Conservation (phyloP, 2,113 vertebrate genomes). For the Cochlearius cochlearius region DNA sequence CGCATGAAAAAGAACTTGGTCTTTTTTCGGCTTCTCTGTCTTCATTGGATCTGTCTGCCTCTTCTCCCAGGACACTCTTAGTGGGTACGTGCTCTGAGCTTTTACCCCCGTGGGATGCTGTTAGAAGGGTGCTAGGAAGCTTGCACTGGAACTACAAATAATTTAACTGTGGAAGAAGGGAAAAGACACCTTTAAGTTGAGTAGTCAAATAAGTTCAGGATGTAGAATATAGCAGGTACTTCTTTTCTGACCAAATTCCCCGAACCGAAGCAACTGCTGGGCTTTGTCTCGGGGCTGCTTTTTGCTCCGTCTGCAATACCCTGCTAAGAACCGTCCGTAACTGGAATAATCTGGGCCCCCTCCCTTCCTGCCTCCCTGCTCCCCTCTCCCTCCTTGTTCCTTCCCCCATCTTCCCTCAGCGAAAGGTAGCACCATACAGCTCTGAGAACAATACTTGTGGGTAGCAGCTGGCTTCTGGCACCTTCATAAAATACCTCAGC, state of each 20-base stretch:
- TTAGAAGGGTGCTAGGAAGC: neutral
- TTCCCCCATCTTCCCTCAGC: neutral
- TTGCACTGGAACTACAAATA: neutral
- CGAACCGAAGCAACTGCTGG: neutral
- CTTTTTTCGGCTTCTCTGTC: neutral
- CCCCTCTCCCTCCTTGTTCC: neutral
- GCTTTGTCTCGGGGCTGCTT: neutral
- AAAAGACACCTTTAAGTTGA: neutral
- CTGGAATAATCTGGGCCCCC: constrained; percentile 32
- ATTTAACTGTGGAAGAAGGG: neutral
- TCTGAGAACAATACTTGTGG: constrained; percentile 67
- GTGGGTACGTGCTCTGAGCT: neutral
- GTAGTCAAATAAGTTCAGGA: neutral
- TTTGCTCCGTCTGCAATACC: neutral
- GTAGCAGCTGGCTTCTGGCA: constrained; percentile 76
- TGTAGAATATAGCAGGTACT: neutral
- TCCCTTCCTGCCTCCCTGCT: neutral
- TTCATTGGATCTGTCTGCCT: neutral
- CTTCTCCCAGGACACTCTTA: neutral
- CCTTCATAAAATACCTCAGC: constrained; percentile 97
- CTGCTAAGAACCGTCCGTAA: neutral
- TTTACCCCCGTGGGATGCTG: neutral
- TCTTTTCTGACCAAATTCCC: neutral
- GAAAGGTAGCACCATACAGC: constrained; percentile 63
- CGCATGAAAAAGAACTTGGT: neutral